These are phyloP conservation scores for Perdita meconis DNA, from an alignment of 2,888 invertebrate species.

Conservation along the genomic window DNA sequence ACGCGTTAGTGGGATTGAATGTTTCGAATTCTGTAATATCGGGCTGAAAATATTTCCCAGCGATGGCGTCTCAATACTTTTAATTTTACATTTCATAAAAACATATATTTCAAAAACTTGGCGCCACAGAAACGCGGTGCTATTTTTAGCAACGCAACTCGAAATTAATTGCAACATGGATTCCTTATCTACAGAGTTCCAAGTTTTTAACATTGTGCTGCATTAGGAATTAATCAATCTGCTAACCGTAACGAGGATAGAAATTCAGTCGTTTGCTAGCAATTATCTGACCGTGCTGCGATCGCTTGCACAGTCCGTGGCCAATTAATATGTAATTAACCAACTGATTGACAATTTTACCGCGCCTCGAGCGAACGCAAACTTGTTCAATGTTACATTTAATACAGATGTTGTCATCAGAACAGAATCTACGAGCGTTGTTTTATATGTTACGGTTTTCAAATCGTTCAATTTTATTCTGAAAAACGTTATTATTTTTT, in stretches of 20 bases:
- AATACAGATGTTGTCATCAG: too few species aligned
- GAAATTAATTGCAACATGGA: background rate
- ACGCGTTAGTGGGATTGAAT: background rate
- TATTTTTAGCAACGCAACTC: too few species aligned
- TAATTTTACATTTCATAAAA: background rate
- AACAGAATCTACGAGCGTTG: too few species aligned
- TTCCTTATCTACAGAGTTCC: too few species aligned
- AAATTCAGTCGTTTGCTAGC: background rate
- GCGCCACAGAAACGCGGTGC: too few species aligned
- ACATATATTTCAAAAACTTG: too few species aligned
- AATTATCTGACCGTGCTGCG: background rate
- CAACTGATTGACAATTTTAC: constrained; percentile 10
- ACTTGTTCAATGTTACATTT: background rate
- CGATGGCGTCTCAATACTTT: background rate
- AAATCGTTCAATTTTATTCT: too few species aligned
- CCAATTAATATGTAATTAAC: constrained; percentile 1
- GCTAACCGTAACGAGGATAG: background rate
- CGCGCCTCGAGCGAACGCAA: background rate
- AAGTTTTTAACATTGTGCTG: background rate
- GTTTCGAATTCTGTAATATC: background rate
- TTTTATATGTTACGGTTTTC: too few species aligned
- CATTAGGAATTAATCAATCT: background rate
- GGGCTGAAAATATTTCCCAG: background rate
- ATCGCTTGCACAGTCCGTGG: constrained; percentile 4
- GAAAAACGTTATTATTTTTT: too few species aligned